These are phyloP conservation scores for Carterocephalus palaemon DNA, from an alignment of 2,888 invertebrate genomes.

Conservation along the genomic window DNA sequence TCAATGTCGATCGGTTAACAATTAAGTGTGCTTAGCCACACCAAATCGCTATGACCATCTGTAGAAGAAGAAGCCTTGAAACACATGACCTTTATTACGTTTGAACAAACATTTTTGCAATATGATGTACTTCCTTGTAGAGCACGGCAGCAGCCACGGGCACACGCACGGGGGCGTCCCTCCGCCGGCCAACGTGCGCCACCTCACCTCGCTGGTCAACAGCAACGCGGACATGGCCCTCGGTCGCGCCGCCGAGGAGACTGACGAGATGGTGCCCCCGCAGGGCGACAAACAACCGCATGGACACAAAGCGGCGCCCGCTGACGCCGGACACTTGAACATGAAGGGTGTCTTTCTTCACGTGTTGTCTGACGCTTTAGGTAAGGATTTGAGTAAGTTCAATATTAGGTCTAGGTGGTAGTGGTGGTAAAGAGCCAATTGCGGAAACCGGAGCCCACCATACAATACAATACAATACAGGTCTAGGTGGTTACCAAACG, in stretches of 20 bases:
- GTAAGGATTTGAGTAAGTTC: slow-evolving; percentile 60
- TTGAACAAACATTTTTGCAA: background rate
- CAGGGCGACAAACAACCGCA: slow-evolving; percentile 47
- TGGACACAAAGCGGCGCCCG: too few relatives aligned
- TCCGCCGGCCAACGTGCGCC: slow-evolving; percentile 68
- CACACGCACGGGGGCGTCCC: slow-evolving; percentile 81
- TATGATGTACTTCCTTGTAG: slow-evolving; percentile 55
- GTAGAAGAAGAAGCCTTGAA: too few relatives aligned
- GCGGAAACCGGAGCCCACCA: too few relatives aligned
- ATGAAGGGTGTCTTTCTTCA: slow-evolving; percentile 99
- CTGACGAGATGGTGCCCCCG: slow-evolving; percentile 70
- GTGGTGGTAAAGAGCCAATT: too few relatives aligned
- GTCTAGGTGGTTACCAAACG: too few relatives aligned
- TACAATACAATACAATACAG: too few relatives aligned
- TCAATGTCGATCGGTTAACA: too few relatives aligned
- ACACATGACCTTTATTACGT: background rate
- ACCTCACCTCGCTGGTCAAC: slow-evolving; percentile 69
- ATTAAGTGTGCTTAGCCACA: too few relatives aligned
- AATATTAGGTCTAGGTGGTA: too few relatives aligned
- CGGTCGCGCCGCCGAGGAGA: slow-evolving; percentile 66
- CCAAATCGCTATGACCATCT: too few relatives aligned
- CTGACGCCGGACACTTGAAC: slow-evolving; percentile 92
- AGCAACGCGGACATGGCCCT: slow-evolving; percentile 72
- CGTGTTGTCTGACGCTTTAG: slow-evolving; percentile 97
- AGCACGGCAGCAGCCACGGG: slow-evolving; percentile 85